Conservation (phyloP, 2,113 vertebrate genomes). For the Columba janthina region DNA sequence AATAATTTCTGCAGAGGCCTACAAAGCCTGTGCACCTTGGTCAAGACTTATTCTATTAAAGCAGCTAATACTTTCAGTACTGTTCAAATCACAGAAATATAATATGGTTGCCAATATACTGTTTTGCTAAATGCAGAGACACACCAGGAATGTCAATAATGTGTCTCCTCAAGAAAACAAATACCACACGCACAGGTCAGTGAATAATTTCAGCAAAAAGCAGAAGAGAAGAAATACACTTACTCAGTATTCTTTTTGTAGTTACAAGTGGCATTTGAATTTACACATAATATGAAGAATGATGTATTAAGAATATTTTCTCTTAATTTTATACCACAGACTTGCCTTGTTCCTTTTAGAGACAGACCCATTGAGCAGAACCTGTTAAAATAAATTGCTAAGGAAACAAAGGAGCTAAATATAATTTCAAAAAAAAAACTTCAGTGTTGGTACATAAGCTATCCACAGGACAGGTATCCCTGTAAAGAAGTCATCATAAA, state of each 20-base stretch:
- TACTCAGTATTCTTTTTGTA: background rate
- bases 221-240: background rate
- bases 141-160: background rate
- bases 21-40: background rate
- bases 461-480: background rate
- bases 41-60: background rate
- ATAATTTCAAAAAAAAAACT: background rate
- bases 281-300: background rate
- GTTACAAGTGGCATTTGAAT: background rate
- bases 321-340: background rate
- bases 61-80: background rate
- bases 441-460: background rate
- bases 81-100: background rate
- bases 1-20: background rate
- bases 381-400: background rate
- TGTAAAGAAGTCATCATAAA: background rate
- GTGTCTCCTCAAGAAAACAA: background rate
- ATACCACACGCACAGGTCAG: background rate
- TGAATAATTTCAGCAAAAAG: background rate
- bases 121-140: background rate
- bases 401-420: background rate
- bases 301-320: background rate
- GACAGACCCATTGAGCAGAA: background rate
- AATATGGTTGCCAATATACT: background rate
- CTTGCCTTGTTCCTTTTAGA: background rate